Conservation (phyloP, 2,797 vertebrate species). For the Orestias chungarensis region DNA sequence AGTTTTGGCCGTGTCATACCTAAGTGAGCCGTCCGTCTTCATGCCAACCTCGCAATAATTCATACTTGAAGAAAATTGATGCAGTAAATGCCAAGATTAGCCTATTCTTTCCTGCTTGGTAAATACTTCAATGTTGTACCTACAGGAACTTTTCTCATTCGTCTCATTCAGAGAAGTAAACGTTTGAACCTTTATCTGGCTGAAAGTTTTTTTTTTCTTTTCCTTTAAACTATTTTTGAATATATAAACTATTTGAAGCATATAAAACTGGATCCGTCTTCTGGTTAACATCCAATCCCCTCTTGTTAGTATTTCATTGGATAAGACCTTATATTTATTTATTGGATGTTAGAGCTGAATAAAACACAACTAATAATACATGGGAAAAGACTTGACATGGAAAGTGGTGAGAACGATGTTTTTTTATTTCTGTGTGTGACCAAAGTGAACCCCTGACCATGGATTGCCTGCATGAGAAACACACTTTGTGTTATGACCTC, state of each 20-base stretch:
- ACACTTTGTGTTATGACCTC: slow-evolving; percentile 47
- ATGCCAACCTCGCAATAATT: not conserved
- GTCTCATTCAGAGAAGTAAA: not conserved
- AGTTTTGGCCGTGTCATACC: not conserved
- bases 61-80: not conserved
- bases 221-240: not conserved
- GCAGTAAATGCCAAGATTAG: not conserved
- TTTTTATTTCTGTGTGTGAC: not conserved
- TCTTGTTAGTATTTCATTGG: not conserved
- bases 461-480: slow-evolving; percentile 24
- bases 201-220: not conserved
- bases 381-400: not conserved
- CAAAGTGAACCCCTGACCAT: not conserved
- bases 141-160: not conserved
- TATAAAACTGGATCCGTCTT: not conserved
- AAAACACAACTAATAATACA: not conserved
- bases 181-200: not conserved
- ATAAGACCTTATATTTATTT: not conserved
- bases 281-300: not conserved
- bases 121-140: not conserved
- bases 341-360: not conserved
- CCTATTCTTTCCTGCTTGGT: not conserved
- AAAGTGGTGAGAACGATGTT: not conserved
- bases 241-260: not conserved
- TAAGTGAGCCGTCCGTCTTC: not conserved